A percentile compares a stretch with the other conserved stretches of the same genome.
Conservation (phyloP, 92 coral and sea anemone genomes). For the Pocillopora grandis region DNA sequence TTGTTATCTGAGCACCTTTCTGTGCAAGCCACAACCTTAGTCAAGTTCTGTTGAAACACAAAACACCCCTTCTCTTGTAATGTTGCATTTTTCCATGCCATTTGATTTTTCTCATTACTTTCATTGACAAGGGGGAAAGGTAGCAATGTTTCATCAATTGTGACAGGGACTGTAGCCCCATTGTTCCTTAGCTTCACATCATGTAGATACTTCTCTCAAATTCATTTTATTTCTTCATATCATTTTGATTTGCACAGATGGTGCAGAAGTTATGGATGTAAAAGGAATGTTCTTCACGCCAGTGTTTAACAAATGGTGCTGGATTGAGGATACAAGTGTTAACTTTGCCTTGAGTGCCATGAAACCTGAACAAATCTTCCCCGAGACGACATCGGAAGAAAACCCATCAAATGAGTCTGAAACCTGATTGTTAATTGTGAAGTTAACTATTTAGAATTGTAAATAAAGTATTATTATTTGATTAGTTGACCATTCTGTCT, state of each 20-base stretch:
- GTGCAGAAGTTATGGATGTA: slow-evolving; percentile 55
- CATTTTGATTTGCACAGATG: slow-evolving; percentile 41
- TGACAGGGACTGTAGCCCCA: no score
- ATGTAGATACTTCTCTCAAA: no score
- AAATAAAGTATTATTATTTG: not conserved
- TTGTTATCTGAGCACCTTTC: no score
- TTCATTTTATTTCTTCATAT: not conserved
- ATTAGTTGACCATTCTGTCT: not conserved
- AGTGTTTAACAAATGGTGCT: slow-evolving; percentile 67
- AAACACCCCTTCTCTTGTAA: no score
- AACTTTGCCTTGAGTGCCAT: slow-evolving; percentile 80
- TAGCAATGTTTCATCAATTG: no score
- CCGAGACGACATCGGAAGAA: not conserved
- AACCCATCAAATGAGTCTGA: slow-evolving; percentile 13
- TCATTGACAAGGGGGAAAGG: no score
- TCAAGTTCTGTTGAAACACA: no score
- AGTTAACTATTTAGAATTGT: not conserved
- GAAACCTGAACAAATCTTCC: slow-evolving; percentile 11
- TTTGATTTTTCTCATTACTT: no score
- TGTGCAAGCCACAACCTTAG: no score
- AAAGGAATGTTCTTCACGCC: slow-evolving; percentile 79
- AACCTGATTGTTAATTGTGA: not conserved
- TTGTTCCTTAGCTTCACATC: no score
- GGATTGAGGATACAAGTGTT: slow-evolving; percentile 62
- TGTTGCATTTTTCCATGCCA: no score